Conservation (phyloP, 2,888 invertebrate species). For the Pyrrhia umbra region DNA sequence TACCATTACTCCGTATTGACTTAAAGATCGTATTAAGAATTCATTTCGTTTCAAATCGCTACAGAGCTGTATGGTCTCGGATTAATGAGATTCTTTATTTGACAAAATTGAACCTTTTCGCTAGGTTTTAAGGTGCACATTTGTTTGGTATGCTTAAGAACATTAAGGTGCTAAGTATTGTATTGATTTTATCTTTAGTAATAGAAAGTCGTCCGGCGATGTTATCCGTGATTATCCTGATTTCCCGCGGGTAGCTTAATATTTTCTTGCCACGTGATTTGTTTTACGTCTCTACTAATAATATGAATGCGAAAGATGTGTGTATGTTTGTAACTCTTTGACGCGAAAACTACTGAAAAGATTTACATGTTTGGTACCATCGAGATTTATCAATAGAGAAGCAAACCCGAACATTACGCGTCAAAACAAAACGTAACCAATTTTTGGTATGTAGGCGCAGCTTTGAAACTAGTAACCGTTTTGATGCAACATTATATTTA, state of each 20-base stretch:
- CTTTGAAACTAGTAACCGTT: too few species aligned
- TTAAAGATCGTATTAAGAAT: conserved; percentile 52
- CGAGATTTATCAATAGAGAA: too few species aligned
- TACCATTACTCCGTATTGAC: conserved; percentile 31
- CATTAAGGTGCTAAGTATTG: conserved; percentile 50
- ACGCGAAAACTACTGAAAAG: too few species aligned
- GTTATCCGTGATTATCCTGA: conserved; percentile 45
- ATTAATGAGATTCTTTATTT: conserved; percentile 41
- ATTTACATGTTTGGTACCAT: too few species aligned
- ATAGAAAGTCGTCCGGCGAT: conserved; percentile 35
- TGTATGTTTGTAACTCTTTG: too few species aligned
- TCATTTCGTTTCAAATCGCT: conserved; percentile 50
- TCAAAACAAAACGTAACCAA: too few species aligned
- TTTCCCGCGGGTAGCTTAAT: conserved; percentile 52
- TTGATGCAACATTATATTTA: too few species aligned
- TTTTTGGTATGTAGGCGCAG: too few species aligned
- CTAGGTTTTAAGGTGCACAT: not conserved
- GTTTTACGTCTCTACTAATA: too few species aligned
- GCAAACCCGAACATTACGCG: too few species aligned
- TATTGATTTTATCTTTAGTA: conserved; percentile 58
- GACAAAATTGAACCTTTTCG: conserved; percentile 15
- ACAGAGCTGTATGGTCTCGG: conserved; percentile 23
- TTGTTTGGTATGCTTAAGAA: not conserved
- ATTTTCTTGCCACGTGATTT: conserved; percentile 24
- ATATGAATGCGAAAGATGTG: too few species aligned